Percentiles rank a stretch among this genome's conserved stretches.
phyloP scores from a whole-genome alignment of 2,888 invertebrate genomes.

The Pyrrhia umbra region DNA sequence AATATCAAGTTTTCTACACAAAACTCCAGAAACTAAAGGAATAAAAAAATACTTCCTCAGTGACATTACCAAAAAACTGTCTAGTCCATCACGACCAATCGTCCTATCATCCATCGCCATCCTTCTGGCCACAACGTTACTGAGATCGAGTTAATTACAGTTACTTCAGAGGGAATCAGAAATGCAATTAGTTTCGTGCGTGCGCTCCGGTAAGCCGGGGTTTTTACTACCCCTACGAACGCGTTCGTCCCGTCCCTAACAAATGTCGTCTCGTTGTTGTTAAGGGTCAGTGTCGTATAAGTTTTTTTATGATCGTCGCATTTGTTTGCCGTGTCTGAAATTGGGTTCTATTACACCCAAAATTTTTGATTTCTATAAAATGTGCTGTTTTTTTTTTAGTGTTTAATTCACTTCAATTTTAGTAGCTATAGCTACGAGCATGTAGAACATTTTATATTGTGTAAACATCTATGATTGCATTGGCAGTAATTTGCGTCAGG shows the following conservation, averaged over 20 bases:
- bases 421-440: neutral
- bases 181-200: conserved; percentile 85
- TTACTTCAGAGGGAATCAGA: conserved; percentile 84
- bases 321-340: conserved; percentile 60
- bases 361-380: conserved; percentile 31
- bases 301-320: conserved; percentile 62
- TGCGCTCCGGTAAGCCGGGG: conserved; percentile 71
- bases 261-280: conserved; percentile 65
- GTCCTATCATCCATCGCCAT: conserved; percentile 41
- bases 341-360: conserved; percentile 34
- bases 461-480: neutral
- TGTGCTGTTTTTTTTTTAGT: neutral
- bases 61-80: conserved; percentile 28
- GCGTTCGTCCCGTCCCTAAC: conserved; percentile 60
- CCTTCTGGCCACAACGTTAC: conserved; percentile 65
- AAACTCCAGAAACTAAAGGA: neutral
- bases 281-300: conserved; percentile 63
- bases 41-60: neutral
- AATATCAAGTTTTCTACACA: neutral
- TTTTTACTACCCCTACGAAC: conserved; percentile 67
- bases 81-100: conserved; percentile 17
- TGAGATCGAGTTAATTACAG: conserved; percentile 81
- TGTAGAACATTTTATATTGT: neutral
- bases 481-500: conserved; percentile 6
- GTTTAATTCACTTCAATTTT: neutral